Evolutionary conservation across 2,888 invertebrate species (phyloP), one percentile per base, ranked within the genome.

Genomic region (Quadroppia sp.): DNA sequence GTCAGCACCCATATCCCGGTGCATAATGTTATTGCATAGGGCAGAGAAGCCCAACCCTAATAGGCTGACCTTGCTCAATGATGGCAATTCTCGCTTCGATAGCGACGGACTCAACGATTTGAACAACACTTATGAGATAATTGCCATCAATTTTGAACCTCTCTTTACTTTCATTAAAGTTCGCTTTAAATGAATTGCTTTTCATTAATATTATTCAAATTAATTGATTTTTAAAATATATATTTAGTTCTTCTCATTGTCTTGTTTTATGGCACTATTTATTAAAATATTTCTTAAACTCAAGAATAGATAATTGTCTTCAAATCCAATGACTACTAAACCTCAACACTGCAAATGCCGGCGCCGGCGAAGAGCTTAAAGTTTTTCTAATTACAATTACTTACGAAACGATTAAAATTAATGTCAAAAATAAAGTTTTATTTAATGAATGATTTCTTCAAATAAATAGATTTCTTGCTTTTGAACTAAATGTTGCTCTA

Each of bases 141-240:
- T 73, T n/a, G 25, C 67, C 7, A 70, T 71, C n/a, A 61, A 70
- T n/a, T 53, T 64, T 9, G 32, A 61, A 20, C 75, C 71, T 7
- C 50, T 74, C 1, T 75, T 59, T 36, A 73, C 72, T n/a, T 59
- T 48, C 61, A 74, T 75, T 23, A 75, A 53, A 32, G 70, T 25
- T 32, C 17, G 32, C 9, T 70, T 74, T 11, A 9, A 13, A 32
- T 50, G 20, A 36, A 13, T 25, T n/a, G n/a, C n/a, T n/a, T 53
- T 71, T 53, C 56, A 48, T 13, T 2, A 53, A 71, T 71, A 11
- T 71, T n/a, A n/a, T n/a, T n/a, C n/a, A n/a, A n/a, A n/a, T 30
- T 56, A 71, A 9, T 36, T 36, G 9, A 36, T 36, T 4, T 36
- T 7, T 7, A 36, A 36, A 36, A 36, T 7, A 50, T 50, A 50